These are phyloP conservation scores for Dysmachus trigonus DNA, from an alignment of 2,888 invertebrate species.

Conservation along the genomic window DNA sequence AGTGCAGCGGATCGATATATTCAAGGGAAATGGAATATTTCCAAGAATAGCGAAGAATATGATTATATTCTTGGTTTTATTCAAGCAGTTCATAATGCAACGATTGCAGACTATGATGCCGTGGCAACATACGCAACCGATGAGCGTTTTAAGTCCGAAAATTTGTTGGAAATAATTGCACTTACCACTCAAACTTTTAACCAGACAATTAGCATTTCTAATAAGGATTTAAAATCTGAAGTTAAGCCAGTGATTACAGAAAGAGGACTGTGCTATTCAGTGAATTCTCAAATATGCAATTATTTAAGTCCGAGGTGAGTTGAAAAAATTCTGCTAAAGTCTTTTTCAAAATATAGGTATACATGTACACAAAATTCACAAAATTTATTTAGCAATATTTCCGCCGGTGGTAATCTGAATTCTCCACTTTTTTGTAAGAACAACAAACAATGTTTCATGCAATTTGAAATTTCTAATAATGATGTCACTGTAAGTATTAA, in stretches of 20 bases:
- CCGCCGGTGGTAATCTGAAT: slow-evolving; percentile 49
- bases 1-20: slow-evolving; percentile 57
- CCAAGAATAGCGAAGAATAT: slow-evolving; percentile 62
- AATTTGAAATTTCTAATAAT: slow-evolving; percentile 60
- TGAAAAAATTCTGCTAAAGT: background rate
- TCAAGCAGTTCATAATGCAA: slow-evolving; percentile 65
- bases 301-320: background rate
- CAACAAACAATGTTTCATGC: slow-evolving; percentile 61
- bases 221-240: slow-evolving; percentile 53
- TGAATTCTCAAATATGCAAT: slow-evolving; percentile 66
- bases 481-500: slow-evolving; percentile 57
- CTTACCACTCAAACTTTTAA: slow-evolving; percentile 57
- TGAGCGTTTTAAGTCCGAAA: slow-evolving; percentile 61
- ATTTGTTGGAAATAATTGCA: slow-evolving; percentile 61
- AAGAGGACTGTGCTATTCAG: slow-evolving; percentile 71
- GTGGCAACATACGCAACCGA: slow-evolving; percentile 64
- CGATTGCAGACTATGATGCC: slow-evolving; percentile 61
- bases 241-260: slow-evolving; percentile 70
- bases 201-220: slow-evolving; percentile 56
- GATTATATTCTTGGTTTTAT: slow-evolving; percentile 66
- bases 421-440: slow-evolving; percentile 58
- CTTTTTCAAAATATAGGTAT: background rate
- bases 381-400: slow-evolving; percentile 50
- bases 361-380: background rate
- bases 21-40: slow-evolving; percentile 62